A percentile compares a stretch with the other conserved stretches of the same genome.
Conservation (phyloP, 2,113 vertebrate genomes). For the Stigmatopora nigra region DNA sequence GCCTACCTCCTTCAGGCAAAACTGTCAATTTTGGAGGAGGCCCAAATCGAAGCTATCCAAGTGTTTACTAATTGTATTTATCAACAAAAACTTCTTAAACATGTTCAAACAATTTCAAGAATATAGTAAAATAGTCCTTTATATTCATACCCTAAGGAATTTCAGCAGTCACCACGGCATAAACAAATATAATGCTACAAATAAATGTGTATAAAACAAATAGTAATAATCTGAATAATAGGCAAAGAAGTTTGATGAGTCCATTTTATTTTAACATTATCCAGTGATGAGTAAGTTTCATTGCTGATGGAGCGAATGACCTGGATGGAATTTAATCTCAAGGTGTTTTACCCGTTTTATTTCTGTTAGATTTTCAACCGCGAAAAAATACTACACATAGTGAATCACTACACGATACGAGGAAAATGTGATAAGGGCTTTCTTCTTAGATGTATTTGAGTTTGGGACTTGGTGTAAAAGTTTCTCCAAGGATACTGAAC, state of each 20-base stretch:
- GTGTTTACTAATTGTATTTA: conserved; percentile 49
- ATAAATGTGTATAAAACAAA: too few relatives aligned
- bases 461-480: not conserved
- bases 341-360: conserved; percentile 13
- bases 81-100: conserved; percentile 33
- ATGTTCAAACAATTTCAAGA: conserved; percentile 9
- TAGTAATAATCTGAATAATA: too few relatives aligned
- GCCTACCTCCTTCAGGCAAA: conserved; percentile 40
- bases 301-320: not conserved
- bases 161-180: too few relatives aligned
- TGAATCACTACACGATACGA: not conserved
- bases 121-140: too few relatives aligned
- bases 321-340: conserved; percentile 3
- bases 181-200: too few relatives aligned
- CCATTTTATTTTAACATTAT: too few relatives aligned
- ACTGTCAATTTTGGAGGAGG: conserved; percentile 33
- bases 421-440: not conserved
- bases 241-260: too few relatives aligned
- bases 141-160: too few relatives aligned
- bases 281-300: too few relatives aligned
- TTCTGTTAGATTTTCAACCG: conserved; percentile 4
- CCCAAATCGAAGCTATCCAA: conserved; percentile 39
- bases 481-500: not conserved
- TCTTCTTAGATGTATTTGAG: not conserved
- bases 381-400: not conserved